Evolutionary conservation across 92 coral and sea anemone genomes (phyloP), one percentile per base, ranked within the genome.

Genomic region (Virgularia gustaviana): DNA sequence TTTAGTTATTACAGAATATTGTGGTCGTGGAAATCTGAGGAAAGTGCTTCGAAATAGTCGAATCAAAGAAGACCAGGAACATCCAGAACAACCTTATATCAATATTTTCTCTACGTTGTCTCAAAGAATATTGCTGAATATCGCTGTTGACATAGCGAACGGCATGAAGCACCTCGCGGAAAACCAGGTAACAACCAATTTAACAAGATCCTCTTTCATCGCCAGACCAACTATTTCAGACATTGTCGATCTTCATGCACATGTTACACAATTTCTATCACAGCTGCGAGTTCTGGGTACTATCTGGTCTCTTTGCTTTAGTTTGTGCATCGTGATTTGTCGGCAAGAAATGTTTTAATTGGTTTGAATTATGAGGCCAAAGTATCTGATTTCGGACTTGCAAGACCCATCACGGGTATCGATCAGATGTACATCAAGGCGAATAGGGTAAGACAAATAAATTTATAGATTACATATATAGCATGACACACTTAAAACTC

Each of bases 291-390:
- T n/a, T n/a, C n/a, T n/a, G n/a, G n/a, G n/a, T n/a, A n/a, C n/a
- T n/a, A n/a, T n/a, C n/a, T n/a, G n/a, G n/a, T n/a, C n/a, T n/a
- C n/a, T n/a, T 44, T 27, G 12, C 13, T 49, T 47, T 27, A 67
- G 74, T 67, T 67, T 67, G 74, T 67, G 15, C 74, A 67, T 31
- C 51, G 74, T 30, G 74, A 67, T 43, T 53, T 67, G 11, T 28
- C 74, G 49, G 59, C 74, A 0, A 39, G 74, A 45, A 67, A 67
- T 22, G 24, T 67, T 45, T 44, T 67, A 11, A 49, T 67, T 9
- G 13, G 59, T 4, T 51, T 25, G 4, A 67, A 67, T n/a, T 67
- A 44, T 32, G 74, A 67, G 42, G 53, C 70, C 6, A 61, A 62
- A 28, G 51, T 44, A 9, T 39, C 57, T 18, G 61, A 13, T 49